These are phyloP conservation scores for Carterocephalus palaemon DNA, from an alignment of 2,888 invertebrate species.

Conservation along the genomic window DNA sequence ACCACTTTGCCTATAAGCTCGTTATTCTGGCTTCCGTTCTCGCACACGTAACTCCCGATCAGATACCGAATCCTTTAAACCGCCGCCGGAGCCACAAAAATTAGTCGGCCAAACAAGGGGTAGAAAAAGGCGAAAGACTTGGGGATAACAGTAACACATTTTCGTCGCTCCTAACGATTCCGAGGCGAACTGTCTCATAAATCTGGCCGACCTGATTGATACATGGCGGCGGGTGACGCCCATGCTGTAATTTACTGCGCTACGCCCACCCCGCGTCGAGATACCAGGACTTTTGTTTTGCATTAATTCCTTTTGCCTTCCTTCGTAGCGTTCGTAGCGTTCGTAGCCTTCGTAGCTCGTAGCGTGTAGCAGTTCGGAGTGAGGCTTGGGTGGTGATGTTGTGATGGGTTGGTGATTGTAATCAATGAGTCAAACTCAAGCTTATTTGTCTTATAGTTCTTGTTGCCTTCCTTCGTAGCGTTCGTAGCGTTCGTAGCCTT, in stretches of 20 bases:
- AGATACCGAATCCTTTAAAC: conserved; percentile 26
- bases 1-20: background rate
- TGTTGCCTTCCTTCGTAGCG: conserved; percentile 44
- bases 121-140: conserved; percentile 55
- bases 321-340: conserved; percentile 23
- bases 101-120: conserved; percentile 40
- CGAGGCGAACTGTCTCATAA: conserved; percentile 77
- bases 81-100: conserved; percentile 27
- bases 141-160: conserved; percentile 72
- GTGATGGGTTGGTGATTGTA: too few species aligned
- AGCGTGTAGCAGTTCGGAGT: too few species aligned
- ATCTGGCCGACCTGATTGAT: conserved; percentile 73
- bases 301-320: conserved; percentile 72
- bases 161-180: conserved; percentile 78
- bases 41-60: conserved; percentile 19
- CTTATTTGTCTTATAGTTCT: too few species aligned
- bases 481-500: too few species aligned
- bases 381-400: too few species aligned
- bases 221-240: conserved; percentile 80
- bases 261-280: conserved; percentile 79
- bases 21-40: too few species aligned
- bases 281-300: conserved; percentile 77
- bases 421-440: too few species aligned
- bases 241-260: conserved; percentile 82
- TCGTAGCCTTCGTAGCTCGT: too few species aligned